phyloP scores from a whole-genome alignment of 2,113 vertebrate genomes.

The Xenotilapia longispinis region DNA sequence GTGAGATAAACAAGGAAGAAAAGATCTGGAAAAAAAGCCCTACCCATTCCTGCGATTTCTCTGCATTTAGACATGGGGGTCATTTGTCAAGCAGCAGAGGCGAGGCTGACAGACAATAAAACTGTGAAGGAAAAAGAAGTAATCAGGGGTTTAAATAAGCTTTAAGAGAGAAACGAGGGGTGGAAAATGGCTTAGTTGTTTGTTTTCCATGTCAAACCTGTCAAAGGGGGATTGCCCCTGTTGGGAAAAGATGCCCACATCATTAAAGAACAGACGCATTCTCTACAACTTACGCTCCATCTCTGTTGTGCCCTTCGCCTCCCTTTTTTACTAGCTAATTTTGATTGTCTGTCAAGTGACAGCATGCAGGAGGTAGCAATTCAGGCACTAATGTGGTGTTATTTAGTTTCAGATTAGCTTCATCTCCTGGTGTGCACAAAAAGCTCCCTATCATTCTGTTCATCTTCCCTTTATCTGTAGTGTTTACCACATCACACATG shows the following conservation, averaged over 20 bases:
- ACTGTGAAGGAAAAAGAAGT: neutral
- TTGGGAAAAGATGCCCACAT: slow-evolving; percentile 20
- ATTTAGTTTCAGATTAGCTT: neutral
- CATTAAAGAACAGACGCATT: slow-evolving; percentile 24
- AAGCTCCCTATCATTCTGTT: neutral
- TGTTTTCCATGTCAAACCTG: slow-evolving; percentile 23
- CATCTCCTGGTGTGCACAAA: neutral
- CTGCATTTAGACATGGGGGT: neutral
- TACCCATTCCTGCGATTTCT: neutral
- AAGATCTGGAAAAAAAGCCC: neutral
- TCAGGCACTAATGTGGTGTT: neutral
- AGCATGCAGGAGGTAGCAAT: neutral
- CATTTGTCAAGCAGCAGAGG: neutral
- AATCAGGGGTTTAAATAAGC: slow-evolving; percentile 19
- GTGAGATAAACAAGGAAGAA: neutral
- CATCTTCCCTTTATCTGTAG: neutral
- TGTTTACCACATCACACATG: neutral
- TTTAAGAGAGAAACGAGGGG: neutral
- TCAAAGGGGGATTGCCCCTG: neutral
- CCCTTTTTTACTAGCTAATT: neutral
- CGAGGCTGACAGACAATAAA: neutral
- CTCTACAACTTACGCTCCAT: neutral
- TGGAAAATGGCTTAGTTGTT: neutral
- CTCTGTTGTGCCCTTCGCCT: neutral
- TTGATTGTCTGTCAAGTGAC: neutral